phyloP scores from a whole-genome alignment of 2,797 vertebrate species.

The Lates japonicus region DNA sequence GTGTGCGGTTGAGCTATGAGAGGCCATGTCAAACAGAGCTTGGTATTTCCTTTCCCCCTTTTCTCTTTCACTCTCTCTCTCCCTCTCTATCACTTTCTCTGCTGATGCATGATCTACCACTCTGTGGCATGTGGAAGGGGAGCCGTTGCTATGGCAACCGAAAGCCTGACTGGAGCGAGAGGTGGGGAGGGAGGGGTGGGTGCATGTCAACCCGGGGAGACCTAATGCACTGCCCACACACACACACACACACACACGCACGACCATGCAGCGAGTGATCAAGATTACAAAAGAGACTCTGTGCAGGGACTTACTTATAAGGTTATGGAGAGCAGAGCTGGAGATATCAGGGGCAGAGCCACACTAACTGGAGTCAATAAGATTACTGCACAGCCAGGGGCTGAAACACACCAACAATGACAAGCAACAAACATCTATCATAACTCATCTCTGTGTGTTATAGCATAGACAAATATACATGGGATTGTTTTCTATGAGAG shows the following conservation, averaged over 20 bases:
- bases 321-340: conserved; percentile 83
- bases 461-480: conserved; percentile 28
- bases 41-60: conserved; percentile 66
- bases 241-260: conserved; percentile 48
- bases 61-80: conserved; percentile 20
- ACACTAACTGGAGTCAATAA: conserved; percentile 78
- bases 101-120: conserved; percentile 83
- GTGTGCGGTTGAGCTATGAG: conserved; percentile 67
- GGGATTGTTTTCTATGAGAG: conserved; percentile 23
- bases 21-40: conserved; percentile 76
- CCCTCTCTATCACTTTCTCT: conserved; percentile 74
- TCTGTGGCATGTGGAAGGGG: conserved; percentile 84
- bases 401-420: conserved; percentile 53
- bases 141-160: conserved; percentile 80
- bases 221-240: conserved; percentile 74
- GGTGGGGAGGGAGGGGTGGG: conserved; percentile 59
- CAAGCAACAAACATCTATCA: conserved; percentile 56
- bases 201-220: conserved; percentile 72
- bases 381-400: conserved; percentile 74
- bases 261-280: conserved; percentile 72
- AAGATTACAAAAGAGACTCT: conserved; percentile 83
- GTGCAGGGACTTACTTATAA: conserved; percentile 85
- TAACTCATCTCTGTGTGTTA: conserved; percentile 53
- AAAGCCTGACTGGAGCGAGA: conserved; percentile 76
- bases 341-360: conserved; percentile 77